Conservation (phyloP, 2,888 invertebrate species). For the Drepanosiphum platanoidis region DNA sequence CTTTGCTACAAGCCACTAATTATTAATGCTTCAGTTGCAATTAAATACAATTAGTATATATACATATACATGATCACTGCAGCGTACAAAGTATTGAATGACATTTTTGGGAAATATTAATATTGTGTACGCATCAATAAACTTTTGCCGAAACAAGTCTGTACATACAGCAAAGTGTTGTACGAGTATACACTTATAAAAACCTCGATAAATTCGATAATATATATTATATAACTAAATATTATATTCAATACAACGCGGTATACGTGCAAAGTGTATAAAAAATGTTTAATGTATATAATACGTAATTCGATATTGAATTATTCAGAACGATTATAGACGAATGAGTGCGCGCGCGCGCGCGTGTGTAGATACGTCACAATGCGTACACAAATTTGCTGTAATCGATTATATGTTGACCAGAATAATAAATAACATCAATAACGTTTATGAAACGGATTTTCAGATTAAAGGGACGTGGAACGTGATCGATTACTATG, state of each 20-base stretch:
- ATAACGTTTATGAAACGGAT: slow-evolving; percentile 8
- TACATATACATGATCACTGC: background rate
- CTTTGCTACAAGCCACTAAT: background rate
- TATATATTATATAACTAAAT: background rate
- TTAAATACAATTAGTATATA: background rate
- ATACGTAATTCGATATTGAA: background rate
- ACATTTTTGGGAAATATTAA: background rate
- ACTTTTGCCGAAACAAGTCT: background rate
- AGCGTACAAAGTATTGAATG: background rate
- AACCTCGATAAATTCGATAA: background rate
- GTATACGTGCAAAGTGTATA: background rate
- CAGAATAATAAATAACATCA: background rate
- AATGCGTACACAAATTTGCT: no score
- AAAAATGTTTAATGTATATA: background rate
- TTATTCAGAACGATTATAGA: background rate
- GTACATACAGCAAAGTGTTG: background rate
- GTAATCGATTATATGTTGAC: no score
- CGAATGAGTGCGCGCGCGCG: no score
- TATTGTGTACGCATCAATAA: background rate
- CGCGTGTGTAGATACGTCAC: no score
- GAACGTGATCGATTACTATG: slow-evolving; percentile 89
- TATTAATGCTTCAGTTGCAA: background rate
- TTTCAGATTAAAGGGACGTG: slow-evolving; percentile 81
- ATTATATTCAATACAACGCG: background rate
- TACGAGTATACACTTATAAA: background rate